phyloP scores from a whole-genome alignment of 1,140 invertebrate genomes.

The Saccostrea cuccullata region DNA sequence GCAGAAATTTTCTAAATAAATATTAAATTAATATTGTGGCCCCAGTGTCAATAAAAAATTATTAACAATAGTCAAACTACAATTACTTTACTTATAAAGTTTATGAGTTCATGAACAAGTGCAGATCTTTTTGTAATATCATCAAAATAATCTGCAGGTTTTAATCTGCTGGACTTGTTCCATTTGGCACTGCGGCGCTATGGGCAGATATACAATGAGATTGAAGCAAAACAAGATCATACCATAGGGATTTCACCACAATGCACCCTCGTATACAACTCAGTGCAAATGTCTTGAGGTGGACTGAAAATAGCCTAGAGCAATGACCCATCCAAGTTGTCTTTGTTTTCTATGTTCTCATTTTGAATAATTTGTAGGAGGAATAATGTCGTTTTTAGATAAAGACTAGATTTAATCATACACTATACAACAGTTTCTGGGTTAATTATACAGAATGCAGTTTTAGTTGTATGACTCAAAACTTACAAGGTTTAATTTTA shows the following conservation, averaged over 20 bases:
- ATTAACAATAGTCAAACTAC: neutral
- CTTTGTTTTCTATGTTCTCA: too few species aligned
- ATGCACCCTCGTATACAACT: neutral
- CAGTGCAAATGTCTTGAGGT: neutral
- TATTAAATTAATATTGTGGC: neutral
- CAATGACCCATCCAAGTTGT: neutral
- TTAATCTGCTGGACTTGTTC: constrained; percentile 7
- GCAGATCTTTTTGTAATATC: neutral
- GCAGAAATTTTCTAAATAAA: constrained; percentile 14
- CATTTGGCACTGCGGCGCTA: neutral
- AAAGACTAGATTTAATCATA: too few species aligned
- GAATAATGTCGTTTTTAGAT: too few species aligned
- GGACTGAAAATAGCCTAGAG: neutral
- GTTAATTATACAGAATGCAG: too few species aligned
- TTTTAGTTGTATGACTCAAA: too few species aligned
- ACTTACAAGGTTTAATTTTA: too few species aligned
- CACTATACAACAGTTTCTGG: too few species aligned
- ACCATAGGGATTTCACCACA: neutral
- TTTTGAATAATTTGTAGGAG: too few species aligned
- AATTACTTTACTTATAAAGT: neutral
- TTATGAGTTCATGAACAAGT: neutral
- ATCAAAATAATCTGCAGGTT: neutral
- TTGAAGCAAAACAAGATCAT: neutral
- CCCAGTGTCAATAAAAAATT: neutral
- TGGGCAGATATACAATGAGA: constrained; percentile 17